Percentiles rank a stretch among this genome's conserved stretches.
Evolutionary conservation across 2,888 invertebrate genomes (phyloP).

Genomic region (Microdon myrmicae): DNA sequence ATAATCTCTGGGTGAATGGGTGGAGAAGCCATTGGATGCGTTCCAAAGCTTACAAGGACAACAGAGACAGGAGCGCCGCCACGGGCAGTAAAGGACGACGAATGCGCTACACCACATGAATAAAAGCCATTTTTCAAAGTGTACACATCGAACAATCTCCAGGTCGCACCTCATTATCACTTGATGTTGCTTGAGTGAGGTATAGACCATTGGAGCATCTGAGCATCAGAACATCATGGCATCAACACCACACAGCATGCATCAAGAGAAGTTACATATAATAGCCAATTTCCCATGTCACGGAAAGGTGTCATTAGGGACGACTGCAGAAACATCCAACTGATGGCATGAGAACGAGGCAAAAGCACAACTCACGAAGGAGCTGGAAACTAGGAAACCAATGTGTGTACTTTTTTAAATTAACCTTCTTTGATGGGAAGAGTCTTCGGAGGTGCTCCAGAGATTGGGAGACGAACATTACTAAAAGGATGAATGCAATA

Average conservation of each 20-base stretch:
- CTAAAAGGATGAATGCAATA: not conserved
- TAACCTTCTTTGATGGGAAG: conserved; percentile 26
- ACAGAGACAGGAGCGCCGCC: conserved; percentile 6
- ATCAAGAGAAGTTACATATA: conserved; percentile 48
- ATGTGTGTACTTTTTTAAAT: conserved; percentile 35
- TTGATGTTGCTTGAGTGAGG: conserved; percentile 28
- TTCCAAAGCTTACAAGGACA: conserved; percentile 35
- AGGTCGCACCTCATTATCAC: conserved; percentile 50
- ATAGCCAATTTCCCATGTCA: conserved; percentile 52
- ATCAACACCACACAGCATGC: conserved; percentile 3
- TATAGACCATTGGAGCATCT: not conserved
- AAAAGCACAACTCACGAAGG: not conserved
- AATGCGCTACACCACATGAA: conserved; percentile 29
- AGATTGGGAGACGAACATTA: conserved; percentile 24
- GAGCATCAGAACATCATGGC: not conserved
- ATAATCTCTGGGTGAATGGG: conserved; percentile 45
- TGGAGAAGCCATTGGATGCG: conserved; percentile 35
- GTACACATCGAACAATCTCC: conserved; percentile 38
- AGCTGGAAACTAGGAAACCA: conserved; percentile 9
- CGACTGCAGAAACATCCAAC: conserved; percentile 39
- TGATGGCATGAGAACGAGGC: not conserved
- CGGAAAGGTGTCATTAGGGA: conserved; percentile 51
- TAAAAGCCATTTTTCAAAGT: conserved; percentile 29
- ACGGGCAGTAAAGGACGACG: conserved; percentile 4
- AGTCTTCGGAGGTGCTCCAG: conserved; percentile 2